Evolutionary conservation across 2,888 invertebrate genomes (phyloP), one percentile per base, ranked within the genome.

Genomic region (Cabera pusaria): DNA sequence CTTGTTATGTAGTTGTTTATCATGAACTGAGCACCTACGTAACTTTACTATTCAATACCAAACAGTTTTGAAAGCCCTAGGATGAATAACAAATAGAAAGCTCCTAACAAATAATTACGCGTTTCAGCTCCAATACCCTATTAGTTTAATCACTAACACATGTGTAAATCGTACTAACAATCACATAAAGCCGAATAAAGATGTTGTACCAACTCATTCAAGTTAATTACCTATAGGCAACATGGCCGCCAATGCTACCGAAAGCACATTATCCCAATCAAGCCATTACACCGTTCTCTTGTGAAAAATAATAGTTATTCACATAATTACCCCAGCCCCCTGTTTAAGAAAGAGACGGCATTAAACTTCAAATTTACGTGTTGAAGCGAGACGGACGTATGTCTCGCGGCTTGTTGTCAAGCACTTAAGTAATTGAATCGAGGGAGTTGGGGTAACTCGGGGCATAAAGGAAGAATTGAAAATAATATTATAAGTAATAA

Each of bases 381-480:
- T 58, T 44, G 50, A 64, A 81, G 52, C 44, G 70, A 70, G 82
- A 82, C 49, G 33, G 53, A 24, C 44, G 48, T 71, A 76, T 52
- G 55, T 62, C 52, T 44, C 59, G 59, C 59, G 67, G 68, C 66
- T 61, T 62, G 67, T 64, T 64, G 59, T 59, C 57, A 58, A 77
- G 77, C 84, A 86, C 86, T 87, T 85, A 86, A 82, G 85, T 88
- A 86, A 87, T 87, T 86, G 85, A 84, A 85, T 72, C 68, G 70
- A 69, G 75, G 77, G 78, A 73, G 72, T 58, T 63, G 56, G 70
- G 69, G 74, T 70, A 74, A 81, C 72, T 75, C 59, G 70, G 66
- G 68, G 59, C 59, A 72, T 73, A 70, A 76, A 72, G 68, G 73
- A 69, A 76, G 74, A 76, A 77, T 77, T 66, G 74, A 79, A 79